phyloP scores from a whole-genome alignment of 2,113 vertebrate genomes.

The Alethe castanea region DNA sequence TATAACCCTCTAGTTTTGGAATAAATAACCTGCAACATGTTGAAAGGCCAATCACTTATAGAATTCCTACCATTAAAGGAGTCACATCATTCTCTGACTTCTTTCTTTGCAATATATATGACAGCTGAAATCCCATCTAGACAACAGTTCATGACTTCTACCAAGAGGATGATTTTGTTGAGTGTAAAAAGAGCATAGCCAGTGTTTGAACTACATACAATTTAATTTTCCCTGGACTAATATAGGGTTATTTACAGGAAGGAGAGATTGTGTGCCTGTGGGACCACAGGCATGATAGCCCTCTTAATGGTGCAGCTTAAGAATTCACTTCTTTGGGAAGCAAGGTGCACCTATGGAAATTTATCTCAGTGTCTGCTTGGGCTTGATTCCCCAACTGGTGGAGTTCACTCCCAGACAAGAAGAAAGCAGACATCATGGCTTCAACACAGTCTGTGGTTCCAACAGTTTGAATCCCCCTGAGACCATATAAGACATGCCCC shows the following conservation, averaged over 20 bases:
- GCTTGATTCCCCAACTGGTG: neutral
- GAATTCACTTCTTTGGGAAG: neutral
- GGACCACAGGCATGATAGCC: neutral
- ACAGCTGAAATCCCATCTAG: neutral
- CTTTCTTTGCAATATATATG: neutral
- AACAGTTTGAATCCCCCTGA: neutral
- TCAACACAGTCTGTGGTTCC: neutral
- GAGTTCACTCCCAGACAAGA: neutral
- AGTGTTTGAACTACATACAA: neutral
- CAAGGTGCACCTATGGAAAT: neutral
- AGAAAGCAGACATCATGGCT: neutral
- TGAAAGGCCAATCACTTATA: neutral
- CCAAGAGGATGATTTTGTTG: neutral
- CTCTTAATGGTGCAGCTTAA: neutral
- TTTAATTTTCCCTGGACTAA: neutral
- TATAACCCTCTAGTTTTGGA: neutral
- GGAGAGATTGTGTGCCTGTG: neutral
- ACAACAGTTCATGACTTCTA: neutral
- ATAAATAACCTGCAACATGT: neutral
- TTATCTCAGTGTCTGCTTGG: neutral
- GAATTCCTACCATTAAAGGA: neutral
- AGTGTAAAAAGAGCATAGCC: neutral
- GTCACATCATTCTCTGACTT: neutral
- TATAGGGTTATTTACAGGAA: neutral
- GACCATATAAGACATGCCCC: neutral